Evolutionary conservation across 2,113 vertebrate species (phyloP).

Genomic region (Jaculus jaculus): DNA sequence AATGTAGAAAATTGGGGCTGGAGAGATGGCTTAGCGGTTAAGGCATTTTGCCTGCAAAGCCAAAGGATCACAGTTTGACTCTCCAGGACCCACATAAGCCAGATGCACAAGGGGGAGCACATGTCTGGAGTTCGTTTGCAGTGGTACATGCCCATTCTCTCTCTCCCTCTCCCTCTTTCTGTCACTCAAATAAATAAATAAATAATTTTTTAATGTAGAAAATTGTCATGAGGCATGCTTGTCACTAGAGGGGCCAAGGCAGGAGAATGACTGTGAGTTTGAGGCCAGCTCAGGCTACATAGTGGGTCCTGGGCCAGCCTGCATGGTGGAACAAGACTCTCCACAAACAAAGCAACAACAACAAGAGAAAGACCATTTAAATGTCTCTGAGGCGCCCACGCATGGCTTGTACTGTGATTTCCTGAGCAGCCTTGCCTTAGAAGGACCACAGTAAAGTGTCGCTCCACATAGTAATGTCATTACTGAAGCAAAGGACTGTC

Average conservation of each 20-base stretch:
- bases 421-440: fast-evolving
- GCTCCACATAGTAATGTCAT: not conserved
- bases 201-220: not conserved
- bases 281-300: not conserved
- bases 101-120: no score
- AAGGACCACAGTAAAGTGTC: not conserved
- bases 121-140: no score
- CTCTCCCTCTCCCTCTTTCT: no score
- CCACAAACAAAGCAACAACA: no score
- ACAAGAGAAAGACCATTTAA: not conserved
- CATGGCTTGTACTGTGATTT: not conserved
- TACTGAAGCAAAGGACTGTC: not conserved
- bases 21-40: no score
- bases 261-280: not conserved
- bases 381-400: not conserved
- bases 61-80: no score
- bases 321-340: no score
- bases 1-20: not conserved
- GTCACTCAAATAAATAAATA: no score
- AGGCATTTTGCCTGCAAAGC: no score
- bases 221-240: not conserved
- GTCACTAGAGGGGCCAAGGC: not conserved
- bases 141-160: no score
- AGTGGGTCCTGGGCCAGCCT: no score
- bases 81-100: no score